A percentile compares a stretch with the other conserved stretches of the same genome.
Evolutionary conservation across 2,797 vertebrate species (phyloP).

Genomic region (Eremophila alpestris): DNA sequence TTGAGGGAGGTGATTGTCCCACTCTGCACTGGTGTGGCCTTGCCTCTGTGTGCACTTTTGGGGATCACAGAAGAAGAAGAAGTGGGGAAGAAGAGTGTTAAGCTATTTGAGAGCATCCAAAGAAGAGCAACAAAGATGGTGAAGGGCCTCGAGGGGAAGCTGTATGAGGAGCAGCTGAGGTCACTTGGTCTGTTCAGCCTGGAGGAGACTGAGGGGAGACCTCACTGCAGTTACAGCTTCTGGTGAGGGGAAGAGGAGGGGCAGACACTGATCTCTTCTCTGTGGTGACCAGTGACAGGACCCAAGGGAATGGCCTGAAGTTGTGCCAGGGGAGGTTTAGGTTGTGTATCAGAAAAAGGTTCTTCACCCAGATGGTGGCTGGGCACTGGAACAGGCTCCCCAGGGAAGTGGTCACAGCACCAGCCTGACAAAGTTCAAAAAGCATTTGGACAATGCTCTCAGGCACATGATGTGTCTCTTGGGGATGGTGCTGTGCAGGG

Average conservation of each 20-base stretch:
- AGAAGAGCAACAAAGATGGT: accelerated
- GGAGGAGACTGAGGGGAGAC: not conserved
- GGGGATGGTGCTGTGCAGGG: not conserved
- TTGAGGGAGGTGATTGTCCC: not conserved
- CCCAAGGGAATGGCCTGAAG: not conserved
- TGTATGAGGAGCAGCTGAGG: accelerated
- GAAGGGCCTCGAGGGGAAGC: not conserved
- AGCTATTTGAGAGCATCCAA: not conserved
- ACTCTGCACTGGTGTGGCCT: not conserved
- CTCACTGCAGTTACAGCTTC: not conserved
- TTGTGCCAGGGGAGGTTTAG: accelerated
- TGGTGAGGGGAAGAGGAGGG: not conserved
- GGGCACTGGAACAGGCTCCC: not conserved
- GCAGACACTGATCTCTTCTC: not conserved
- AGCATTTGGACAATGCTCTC: not conserved
- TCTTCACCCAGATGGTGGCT: accelerated
- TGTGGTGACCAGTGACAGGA: not conserved
- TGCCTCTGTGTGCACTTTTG: not conserved
- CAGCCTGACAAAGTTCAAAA: not conserved
- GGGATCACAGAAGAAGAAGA: too few relatives aligned
- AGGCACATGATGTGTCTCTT: not conserved
- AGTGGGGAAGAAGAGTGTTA: too few relatives aligned
- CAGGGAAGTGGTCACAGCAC: not conserved
- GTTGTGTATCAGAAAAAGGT: accelerated
- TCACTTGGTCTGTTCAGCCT: not conserved